Conservation (phyloP, 2,113 vertebrate species). For the Meriones unguiculatus region DNA sequence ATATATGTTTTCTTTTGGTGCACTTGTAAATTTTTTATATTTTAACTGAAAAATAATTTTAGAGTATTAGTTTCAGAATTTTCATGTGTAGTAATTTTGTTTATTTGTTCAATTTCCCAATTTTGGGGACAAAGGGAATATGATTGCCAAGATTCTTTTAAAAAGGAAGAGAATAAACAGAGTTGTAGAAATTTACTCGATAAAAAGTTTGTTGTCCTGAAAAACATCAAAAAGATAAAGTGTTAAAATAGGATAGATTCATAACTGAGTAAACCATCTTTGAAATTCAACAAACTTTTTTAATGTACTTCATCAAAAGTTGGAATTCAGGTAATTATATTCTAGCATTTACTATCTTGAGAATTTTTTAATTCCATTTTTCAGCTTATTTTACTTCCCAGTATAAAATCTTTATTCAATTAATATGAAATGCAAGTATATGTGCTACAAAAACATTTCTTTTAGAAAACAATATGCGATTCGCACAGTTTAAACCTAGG, state of each 20-base stretch:
- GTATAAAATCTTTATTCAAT: neutral
- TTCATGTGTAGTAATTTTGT: neutral
- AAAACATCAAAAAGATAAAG: neutral
- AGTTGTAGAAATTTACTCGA: neutral
- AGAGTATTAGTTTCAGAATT: neutral
- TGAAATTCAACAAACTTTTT: neutral
- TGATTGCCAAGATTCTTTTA: neutral
- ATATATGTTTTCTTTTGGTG: neutral
- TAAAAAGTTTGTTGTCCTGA: neutral
- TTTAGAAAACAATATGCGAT: neutral
- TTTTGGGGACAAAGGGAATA: neutral
- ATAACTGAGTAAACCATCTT: neutral
- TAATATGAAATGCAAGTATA: neutral
- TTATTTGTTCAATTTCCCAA: neutral
- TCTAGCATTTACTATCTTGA: neutral
- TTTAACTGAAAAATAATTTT: constrained; percentile 5
- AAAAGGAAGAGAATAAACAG: neutral
- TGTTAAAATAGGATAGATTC: neutral
- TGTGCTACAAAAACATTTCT: neutral
- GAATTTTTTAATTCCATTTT: neutral
- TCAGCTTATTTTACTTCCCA: neutral
- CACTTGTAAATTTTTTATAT: neutral
- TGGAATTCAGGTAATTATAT: neutral
- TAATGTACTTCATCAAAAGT: neutral
- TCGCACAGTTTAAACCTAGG: neutral